Percentiles rank a stretch among this genome's conserved stretches.
phyloP scores from a whole-genome alignment of 2,797 vertebrate species.

The Xenentodon cancila region DNA sequence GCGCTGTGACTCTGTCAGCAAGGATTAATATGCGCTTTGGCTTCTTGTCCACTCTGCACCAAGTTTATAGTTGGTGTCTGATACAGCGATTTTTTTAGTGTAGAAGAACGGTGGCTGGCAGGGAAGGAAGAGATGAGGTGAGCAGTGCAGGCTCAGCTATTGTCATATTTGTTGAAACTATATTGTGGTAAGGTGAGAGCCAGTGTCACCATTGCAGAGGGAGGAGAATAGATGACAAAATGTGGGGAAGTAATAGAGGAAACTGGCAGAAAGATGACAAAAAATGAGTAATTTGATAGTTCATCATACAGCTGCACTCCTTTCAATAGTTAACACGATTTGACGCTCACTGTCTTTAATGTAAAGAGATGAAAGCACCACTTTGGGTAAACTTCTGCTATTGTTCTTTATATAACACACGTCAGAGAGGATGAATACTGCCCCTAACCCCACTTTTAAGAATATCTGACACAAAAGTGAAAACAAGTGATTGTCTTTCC shows the following conservation, averaged over 20 bases:
- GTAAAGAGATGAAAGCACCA: constrained; percentile 26
- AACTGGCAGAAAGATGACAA: background rate
- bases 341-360: constrained; percentile 31
- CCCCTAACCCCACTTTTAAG: constrained; percentile 25
- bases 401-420: constrained; percentile 20
- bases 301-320: background rate
- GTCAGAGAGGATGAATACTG: constrained; percentile 27
- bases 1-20: background rate
- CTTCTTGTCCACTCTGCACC: constrained; percentile 7
- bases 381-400: constrained; percentile 7
- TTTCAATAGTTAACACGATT: constrained; percentile 13
- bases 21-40: constrained; percentile 22
- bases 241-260: background rate
- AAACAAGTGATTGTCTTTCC: constrained; percentile 3
- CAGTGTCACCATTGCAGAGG: constrained; percentile 9
- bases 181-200: constrained; percentile 17
- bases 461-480: constrained; percentile 7
- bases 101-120: constrained; percentile 16
- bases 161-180: constrained; percentile 36
- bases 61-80: constrained; percentile 19
- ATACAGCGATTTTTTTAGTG: constrained; percentile 26
- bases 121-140: constrained; percentile 20
- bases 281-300: background rate
- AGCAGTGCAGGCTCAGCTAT: constrained; percentile 34
- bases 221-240: background rate